Conservation (phyloP, 2,797 vertebrate species). For the Poecilia wingei region DNA sequence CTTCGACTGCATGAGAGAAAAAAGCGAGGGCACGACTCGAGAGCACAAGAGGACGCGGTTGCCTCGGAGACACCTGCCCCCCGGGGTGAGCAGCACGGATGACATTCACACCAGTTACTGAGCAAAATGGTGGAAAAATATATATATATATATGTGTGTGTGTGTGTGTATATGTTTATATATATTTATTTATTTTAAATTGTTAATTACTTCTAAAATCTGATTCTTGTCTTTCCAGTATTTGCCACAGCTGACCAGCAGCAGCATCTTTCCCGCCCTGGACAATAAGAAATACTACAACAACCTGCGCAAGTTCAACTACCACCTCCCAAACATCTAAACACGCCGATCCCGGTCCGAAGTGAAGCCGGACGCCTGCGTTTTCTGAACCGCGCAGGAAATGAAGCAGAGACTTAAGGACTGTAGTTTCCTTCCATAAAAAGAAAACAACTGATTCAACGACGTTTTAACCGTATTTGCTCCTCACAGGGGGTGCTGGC, state of each 20-base stretch:
- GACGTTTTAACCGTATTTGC: slow-evolving; percentile 2
- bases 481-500: not conserved
- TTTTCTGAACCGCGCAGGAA: slow-evolving; percentile 51
- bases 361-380: not conserved
- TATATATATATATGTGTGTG: no score
- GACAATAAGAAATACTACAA: slow-evolving; percentile 88
- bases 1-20: slow-evolving; percentile 86
- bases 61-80: slow-evolving; percentile 82
- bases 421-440: slow-evolving; percentile 7
- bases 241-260: slow-evolving; percentile 90
- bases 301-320: slow-evolving; percentile 88
- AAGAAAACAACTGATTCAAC: not conserved
- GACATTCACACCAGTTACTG: not conserved
- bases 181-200: not conserved
- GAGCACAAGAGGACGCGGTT: slow-evolving; percentile 81
- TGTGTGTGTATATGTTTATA: no score
- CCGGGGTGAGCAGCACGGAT: slow-evolving; percentile 79
- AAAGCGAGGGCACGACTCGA: slow-evolving; percentile 64
- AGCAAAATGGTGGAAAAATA: not conserved
- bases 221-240: slow-evolving; percentile 64
- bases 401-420: slow-evolving; percentile 13
- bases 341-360: not conserved
- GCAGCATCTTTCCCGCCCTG: slow-evolving; percentile 86
- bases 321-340: slow-evolving; percentile 93
- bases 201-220: not conserved